These are phyloP conservation scores for Brachypodius melanocephalos DNA, from an alignment of 2,113 vertebrate genomes.

Conservation along the genomic window DNA sequence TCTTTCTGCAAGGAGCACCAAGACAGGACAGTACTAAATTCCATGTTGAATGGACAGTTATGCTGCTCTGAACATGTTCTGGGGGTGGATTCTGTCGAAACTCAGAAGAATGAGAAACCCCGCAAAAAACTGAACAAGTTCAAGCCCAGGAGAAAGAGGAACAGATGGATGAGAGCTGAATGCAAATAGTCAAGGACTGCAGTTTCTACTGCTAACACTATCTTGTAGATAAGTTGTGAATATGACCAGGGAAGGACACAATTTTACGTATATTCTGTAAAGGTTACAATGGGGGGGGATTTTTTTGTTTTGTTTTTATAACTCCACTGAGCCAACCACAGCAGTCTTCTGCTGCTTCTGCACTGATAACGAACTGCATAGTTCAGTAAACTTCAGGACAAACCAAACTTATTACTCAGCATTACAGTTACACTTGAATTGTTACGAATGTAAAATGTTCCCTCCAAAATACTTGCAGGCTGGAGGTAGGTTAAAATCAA, in stretches of 20 bases:
- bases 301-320: constrained; percentile 60
- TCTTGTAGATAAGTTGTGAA: constrained; percentile 76
- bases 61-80: constrained; percentile 89
- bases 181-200: constrained; percentile 70
- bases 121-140: constrained; percentile 49
- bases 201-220: constrained; percentile 65
- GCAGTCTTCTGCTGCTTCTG: constrained; percentile 75
- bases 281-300: constrained; percentile 40
- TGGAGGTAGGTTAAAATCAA: constrained; percentile 51
- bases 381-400: constrained; percentile 61
- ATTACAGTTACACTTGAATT: constrained; percentile 79
- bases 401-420: constrained; percentile 72
- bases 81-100: constrained; percentile 69
- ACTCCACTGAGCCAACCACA: constrained; percentile 78
- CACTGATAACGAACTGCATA: constrained; percentile 79
- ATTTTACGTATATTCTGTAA: constrained; percentile 57
- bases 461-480: constrained; percentile 32
- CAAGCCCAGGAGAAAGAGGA: constrained; percentile 69
- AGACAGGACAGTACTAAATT: constrained; percentile 79
- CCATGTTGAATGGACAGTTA: constrained; percentile 75
- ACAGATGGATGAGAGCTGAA: constrained; percentile 73
- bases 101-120: constrained; percentile 52
- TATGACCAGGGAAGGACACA: constrained; percentile 67
- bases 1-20: constrained; percentile 95
- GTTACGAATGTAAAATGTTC: constrained; percentile 52